Base-by-base conservation (phyloP, 2,113 vertebrate genomes). In the Corythornis vintsioides region DNA sequence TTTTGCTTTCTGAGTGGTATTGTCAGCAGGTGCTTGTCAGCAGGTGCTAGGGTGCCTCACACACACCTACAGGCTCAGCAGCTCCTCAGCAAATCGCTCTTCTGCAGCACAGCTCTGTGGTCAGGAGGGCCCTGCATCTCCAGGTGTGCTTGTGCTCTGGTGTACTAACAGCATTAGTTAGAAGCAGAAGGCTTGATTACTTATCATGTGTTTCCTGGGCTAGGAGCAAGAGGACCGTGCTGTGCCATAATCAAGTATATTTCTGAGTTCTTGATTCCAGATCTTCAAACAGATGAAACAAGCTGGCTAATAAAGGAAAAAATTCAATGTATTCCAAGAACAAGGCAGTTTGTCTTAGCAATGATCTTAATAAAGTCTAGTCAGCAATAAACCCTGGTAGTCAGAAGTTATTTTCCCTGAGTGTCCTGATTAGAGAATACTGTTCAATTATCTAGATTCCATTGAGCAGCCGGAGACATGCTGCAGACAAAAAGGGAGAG, bases 341-440 rank as follows among this genome's bases (percentile, higher is more conserved):
- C 29, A 73, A 70, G 56, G 69, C 61, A 84, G 57, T 40, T 33
- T 79, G 47, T 70, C 38, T 66, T 43, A 83, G 74, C 59, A 85
- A 40, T 56, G 57, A 38, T 55, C 70, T 63, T 83, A n/a, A 53
- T 75, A 52, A 88, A 88, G 70, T 48, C 60, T 83, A 66, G 82
- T 80, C 73, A 89, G 88, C 69, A 86, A 65, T 75, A 89, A 88
- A 79, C 11, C 35, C 45, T 71, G 47, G 29, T 26, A 88, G 56
- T 29, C 79, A 86, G 55, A 88, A 90, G 48, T 29, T 24, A 48
- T 83, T 93, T 92, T 96, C 71, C 48, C 81, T 47, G 59, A 52
- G 75, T 78, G 74, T 81, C 79, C 50, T 85, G 74, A 60, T 53
- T 13, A 82, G 77, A 73, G 60, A 81, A 83, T 73, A 69, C 89